Base-by-base conservation (phyloP, 1,140 invertebrate genomes). In the Heliconius eleuchia region DNA sequence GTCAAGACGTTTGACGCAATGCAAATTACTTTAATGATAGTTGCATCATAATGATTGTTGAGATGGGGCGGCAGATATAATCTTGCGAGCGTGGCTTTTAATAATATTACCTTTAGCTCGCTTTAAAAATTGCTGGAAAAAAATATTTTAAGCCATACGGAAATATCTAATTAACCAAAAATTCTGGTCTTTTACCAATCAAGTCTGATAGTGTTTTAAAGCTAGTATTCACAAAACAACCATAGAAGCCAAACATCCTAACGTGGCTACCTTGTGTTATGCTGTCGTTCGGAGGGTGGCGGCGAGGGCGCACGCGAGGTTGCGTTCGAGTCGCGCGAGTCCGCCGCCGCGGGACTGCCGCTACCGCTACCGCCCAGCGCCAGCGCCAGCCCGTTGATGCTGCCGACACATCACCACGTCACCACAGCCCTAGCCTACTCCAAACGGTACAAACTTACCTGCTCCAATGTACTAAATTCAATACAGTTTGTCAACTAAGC, bases 351-450 rank as follows among this genome's bases (percentile, higher is more conserved):
- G 70, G 93, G 93, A 71, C 91, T 93, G 87, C 92, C 93, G 39
- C 86, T 70, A 76, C 90, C 90, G 91, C 92, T 94, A 83, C 93
- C 88, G 82, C 93, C 94, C 80, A 94, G 91, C 88, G 93, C 94
- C 92, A 94, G 77, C 93, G 92, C 92, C 92, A 95, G 84, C 84
- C 95, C 95, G 91, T 89, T 93, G 91, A 95, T 95, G 89, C 95
- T 95, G 94, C 86, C 88, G 91, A 94, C 92, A 92, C 91, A 94
- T 85, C 89, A 90, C 91, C 89, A 94, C 87, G 88, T 93, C 91
- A 93, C 93, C 89, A 92, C 84, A 89, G 88, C 90, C 92, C 91
- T 92, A 91, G 86, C 91, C 76, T 83, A 79, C 85, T 77, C 80
- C 83, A 76, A 82, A 82, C 80, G 78, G 39, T 75, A 85, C 78